Base-by-base conservation (phyloP, 2,888 invertebrate species). In the Acronicta leporina region DNA sequence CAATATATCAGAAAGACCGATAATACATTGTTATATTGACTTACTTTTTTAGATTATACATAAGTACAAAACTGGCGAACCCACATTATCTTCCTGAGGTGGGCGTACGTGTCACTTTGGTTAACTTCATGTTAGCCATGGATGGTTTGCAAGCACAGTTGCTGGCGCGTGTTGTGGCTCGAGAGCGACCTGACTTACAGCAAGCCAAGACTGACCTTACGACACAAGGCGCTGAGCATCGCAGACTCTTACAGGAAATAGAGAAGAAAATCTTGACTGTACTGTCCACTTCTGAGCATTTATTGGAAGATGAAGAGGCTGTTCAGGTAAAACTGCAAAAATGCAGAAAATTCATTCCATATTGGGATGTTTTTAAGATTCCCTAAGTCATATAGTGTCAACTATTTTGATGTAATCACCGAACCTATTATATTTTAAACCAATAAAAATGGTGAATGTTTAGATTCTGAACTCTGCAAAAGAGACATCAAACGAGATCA, bases 41-140 rank as follows among this genome's bases (percentile, higher is more conserved):
- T 27, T 27, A 27, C 7, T 45, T 30, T 52, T 55, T 16, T 78
- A 97, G 98, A 79, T 95, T 99, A 67, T 99, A 98, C 86, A 98
- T 99, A 75, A 98, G 98, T 15, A 99, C 99, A 2, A 99, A 98
- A 86, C 91, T 98, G 46, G 95, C 98, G 20, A 99, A 99, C 92
- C 99, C 99, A 0, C 99, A 99, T 90, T 99, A 98, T 86, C 89
- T 98, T 55, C 99, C 99, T 0, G 99, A 99, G 92, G 96, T 98
- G 7, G 97, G 98, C 0, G 98, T 98, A 0, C 98, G 99, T 87
- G 97, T 97, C 7, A 98, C 98, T 0, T 87, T 99, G 20, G 95
- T 99, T 3, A 99, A 99, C 92, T 99, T 99, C 85, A 97, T 98
- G 97, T 96, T 99, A 76, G 99, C 98, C 5, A 96, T 96, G 43